Evolutionary conservation across 2,797 vertebrate species (phyloP).

Genomic region (Adrianichthys oophorus): DNA sequence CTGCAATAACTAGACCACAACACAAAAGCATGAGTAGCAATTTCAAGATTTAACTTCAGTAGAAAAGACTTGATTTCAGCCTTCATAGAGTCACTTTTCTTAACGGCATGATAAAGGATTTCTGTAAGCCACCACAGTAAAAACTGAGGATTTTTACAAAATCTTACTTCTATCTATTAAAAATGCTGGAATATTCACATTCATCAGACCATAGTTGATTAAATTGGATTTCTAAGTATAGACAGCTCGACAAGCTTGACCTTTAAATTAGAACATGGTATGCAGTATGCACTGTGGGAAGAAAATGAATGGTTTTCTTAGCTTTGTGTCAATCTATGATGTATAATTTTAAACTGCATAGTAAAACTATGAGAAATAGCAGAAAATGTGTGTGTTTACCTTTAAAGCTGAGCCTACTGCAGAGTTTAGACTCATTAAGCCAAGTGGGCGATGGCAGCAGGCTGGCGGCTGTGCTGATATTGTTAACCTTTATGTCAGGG

Average conservation of each 20-base stretch:
- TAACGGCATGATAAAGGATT: too few relatives aligned
- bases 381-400: constrained; percentile 11
- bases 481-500: constrained; percentile 75
- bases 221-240: background rate
- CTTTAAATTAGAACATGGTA: constrained; percentile 23
- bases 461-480: constrained; percentile 71
- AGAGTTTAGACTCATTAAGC: constrained; percentile 66
- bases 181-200: too few relatives aligned
- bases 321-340: constrained; percentile 1
- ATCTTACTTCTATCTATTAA: too few relatives aligned
- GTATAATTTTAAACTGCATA: constrained; percentile 6
- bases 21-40: too few relatives aligned
- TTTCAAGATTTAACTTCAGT: too few relatives aligned
- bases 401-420: constrained; percentile 33
- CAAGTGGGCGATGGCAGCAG: constrained; percentile 65
- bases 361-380: constrained; percentile 3
- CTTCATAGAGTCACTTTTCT: too few relatives aligned
- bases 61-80: too few relatives aligned
- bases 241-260: constrained; percentile 1
- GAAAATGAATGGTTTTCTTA: constrained; percentile 10
- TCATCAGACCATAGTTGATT: background rate
- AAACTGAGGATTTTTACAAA: too few relatives aligned
- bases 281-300: constrained; percentile 1
- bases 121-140: too few relatives aligned
- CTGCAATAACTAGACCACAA: too few relatives aligned